These are phyloP conservation scores for Carollia perspicillata DNA, from an alignment of 2,113 vertebrate genomes.

Conservation along the genomic window DNA sequence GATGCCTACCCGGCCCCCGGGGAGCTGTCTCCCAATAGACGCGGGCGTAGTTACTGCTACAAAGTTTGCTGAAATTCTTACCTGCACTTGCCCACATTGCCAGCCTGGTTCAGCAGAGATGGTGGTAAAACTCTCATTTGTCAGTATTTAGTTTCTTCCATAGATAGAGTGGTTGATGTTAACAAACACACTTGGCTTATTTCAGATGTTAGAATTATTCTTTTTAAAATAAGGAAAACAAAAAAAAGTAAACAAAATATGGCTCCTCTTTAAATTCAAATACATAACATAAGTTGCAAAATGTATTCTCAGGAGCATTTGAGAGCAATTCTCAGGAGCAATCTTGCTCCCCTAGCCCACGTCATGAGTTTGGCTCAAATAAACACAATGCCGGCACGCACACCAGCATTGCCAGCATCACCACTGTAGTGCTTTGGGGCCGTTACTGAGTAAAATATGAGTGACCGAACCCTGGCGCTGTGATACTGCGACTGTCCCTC, in stretches of 20 bases:
- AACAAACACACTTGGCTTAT: not conserved
- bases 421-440: no score
- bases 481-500: no score
- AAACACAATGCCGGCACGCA: not conserved
- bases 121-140: not conserved
- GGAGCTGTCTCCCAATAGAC: not conserved
- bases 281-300: not conserved
- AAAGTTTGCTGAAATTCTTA: not conserved
- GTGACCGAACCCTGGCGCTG: no score
- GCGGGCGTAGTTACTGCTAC: not conserved
- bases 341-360: not conserved
- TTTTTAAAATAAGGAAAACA: not conserved
- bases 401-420: no score
- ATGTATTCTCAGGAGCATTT: no score
- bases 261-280: not conserved
- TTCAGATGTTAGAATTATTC: not conserved
- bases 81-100: not conserved
- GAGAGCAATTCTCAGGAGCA: not conserved
- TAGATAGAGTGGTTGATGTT: not conserved
- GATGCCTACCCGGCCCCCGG: no score
- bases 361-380: not conserved
- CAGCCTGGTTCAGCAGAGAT: not conserved
- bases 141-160: not conserved
- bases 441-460: no score
- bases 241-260: not conserved